These are phyloP conservation scores for Bambusicola thoracicus DNA, from an alignment of 2,113 vertebrate genomes.

Conservation along the genomic window DNA sequence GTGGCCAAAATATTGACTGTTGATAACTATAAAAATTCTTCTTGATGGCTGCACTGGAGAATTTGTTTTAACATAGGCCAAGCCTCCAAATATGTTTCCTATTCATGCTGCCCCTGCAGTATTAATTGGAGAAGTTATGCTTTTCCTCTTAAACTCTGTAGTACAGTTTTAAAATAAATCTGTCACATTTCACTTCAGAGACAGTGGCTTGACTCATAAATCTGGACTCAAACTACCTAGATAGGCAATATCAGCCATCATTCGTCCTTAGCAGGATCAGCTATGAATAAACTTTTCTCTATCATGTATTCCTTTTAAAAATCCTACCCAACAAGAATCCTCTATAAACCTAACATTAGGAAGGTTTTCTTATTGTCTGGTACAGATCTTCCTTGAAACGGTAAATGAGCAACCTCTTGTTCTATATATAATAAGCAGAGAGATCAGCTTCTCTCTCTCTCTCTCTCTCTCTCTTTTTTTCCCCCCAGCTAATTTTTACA, in stretches of 20 bases:
- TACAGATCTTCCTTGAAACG: background rate
- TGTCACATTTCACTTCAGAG: background rate
- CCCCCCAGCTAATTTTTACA: background rate
- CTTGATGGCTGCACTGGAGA: background rate
- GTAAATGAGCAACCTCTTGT: background rate
- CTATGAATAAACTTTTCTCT: slow-evolving; percentile 2
- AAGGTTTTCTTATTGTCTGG: background rate
- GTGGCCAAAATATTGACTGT: background rate
- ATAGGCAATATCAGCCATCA: background rate
- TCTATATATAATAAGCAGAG: background rate
- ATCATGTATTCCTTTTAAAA: background rate
- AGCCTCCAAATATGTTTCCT: background rate
- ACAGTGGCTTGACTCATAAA: background rate
- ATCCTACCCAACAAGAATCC: background rate
- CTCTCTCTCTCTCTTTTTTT: background rate
- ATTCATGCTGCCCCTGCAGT: background rate
- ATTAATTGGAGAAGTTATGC: slow-evolving; percentile 20
- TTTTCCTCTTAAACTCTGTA: background rate
- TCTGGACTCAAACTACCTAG: background rate
- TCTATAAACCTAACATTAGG: background rate
- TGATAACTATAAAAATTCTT: background rate
- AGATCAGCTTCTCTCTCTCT: background rate
- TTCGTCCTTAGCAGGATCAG: background rate
- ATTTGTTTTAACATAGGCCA: background rate
- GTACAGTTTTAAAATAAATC: background rate